Base-by-base conservation (phyloP, 1,140 invertebrate species). In the Drosophila arizonae region DNA sequence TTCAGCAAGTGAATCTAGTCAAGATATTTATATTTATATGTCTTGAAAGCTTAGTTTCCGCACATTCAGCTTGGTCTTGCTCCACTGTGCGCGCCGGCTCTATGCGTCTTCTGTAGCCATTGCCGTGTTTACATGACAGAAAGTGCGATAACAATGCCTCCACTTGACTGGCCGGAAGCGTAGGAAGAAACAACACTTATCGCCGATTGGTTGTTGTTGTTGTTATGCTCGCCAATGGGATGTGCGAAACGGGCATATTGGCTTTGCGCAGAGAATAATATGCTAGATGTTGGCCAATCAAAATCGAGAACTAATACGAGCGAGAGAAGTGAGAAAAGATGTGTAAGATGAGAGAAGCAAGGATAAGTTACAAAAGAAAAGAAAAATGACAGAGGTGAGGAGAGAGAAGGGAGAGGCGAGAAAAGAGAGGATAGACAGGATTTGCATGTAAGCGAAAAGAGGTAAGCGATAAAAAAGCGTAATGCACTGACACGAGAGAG, bases 141-240 rank as follows among this genome's bases (percentile, higher is more conserved):
- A n/a, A 50, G 1, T 39, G 39, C 45, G 70, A 72, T 72, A 72
- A 58, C 24, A 11, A 13, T 21, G 48, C 28, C 39, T 45, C 48
- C 63, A 36, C 39, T 60, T 30, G 70, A 28, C 48, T 39, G 67
- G 64, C 33, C 70, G 70, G 70, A 72, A 72, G 70, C 33, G 56
- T 68, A 55, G 56, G 39, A 68, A 61, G 70, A 72, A 28, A 61
- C 28, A 66, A 54, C 63, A 60, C 52, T 52, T 64, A 62, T 57
- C 24, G 43, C 8, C 0, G 9, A 11, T 26, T n/a, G 11, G 10
- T 51, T 39, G 10, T 46, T 30, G 28, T 33, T 30, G 57, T 60
- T 24, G 15, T 26, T n/a, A 26, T 46, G 15, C 43, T 6, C 43
- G 43, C 15, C 6, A 2, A 17, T 1, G 9, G 0, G 50, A 4